A percentile compares a stretch with the other conserved stretches of the same genome.
Conservation (phyloP, 2,797 vertebrate genomes). For the Parotocinclus haroldoi region DNA sequence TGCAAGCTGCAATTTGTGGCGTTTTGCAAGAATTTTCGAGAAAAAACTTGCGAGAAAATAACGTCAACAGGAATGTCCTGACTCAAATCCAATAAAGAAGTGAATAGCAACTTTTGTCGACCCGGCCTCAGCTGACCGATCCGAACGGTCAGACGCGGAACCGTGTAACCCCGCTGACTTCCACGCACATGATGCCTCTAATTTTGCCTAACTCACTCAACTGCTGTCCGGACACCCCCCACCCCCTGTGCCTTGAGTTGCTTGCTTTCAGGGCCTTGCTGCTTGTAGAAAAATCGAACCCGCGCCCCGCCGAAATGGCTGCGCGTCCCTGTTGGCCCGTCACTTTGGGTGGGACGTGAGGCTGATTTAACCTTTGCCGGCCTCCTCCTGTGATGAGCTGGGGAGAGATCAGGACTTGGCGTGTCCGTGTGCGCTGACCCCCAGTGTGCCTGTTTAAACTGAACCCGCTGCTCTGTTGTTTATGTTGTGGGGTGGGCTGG, state of each 20-base stretch:
- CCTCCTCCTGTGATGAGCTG: conserved; percentile 87
- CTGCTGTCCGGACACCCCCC: background rate
- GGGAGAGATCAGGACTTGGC: conserved; percentile 90
- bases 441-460: conserved; percentile 82
- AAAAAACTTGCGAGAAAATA: conserved; percentile 46
- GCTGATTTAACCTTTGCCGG: conserved; percentile 98
- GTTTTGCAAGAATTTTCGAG: conserved; percentile 47
- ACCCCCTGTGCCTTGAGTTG: too few relatives aligned
- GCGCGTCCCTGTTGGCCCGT: conserved; percentile 41
- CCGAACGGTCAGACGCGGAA: conserved; percentile 31
- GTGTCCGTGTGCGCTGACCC: conserved; percentile 89
- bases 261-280: too few relatives aligned
- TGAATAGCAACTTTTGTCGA: conserved; percentile 56
- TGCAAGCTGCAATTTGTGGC: conserved; percentile 38
- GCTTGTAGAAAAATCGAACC: too few relatives aligned
- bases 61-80: conserved; percentile 16
- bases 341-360: conserved; percentile 69
- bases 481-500: too few relatives aligned
- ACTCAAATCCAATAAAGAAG: conserved; percentile 58
- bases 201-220: background rate
- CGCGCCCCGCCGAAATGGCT: conserved; percentile 29
- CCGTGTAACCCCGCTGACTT: conserved; percentile 44
- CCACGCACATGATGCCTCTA: conserved; percentile 6
- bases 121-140: conserved; percentile 37
- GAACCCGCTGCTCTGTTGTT: too few relatives aligned